Base-by-base conservation (phyloP, 1,140 invertebrate genomes). In the Drosophila biarmipes region DNA sequence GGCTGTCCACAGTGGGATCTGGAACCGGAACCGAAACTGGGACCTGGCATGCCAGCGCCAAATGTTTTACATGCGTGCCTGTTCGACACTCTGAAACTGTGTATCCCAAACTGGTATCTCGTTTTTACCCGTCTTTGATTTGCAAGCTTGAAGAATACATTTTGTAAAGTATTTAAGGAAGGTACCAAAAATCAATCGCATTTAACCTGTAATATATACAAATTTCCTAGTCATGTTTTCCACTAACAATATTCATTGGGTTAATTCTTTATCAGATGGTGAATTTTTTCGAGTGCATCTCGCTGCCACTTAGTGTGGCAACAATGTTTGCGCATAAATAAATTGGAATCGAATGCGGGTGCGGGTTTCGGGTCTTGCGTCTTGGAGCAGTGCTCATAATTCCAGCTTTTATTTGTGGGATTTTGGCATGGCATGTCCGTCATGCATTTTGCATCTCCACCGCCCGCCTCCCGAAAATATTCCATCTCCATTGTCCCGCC, bases 351-450 rank as follows among this genome's bases (percentile, higher is more conserved):
- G 81, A 56, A 48, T 54, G 81, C 59, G 49, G 59, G 34, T 66
- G 40, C 37, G 29, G 53, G 40, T 53, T 3, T 6, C 17, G 38
- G 38, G 38, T 31, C 8, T 29, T 12, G 31, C 15, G 35, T 24
- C 31, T 15, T 71, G 55, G 76, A 40, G 49, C 43, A 52, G 52
- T 27, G 75, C 84, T 84, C 84, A 89, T 89, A 89, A 89, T 89
- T 89, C 79, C 84, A 89, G 84, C 84, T 89, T 89, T 89, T 89
- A 89, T 89, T 89, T 89, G 85, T 89, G 79, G 82, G 82, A 87
- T 87, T 87, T 79, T 82, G 75, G 82, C 82, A 87, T 87, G 84
- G 78, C 78, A 87, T 87, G 82, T 87, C 82, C 80, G 74, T 86
- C 82, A 86, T 87, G 78, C 80, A 76, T 86, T 43, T 35, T 72